phyloP scores from a whole-genome alignment of 2,888 invertebrate genomes.

The Andricus curvator region DNA sequence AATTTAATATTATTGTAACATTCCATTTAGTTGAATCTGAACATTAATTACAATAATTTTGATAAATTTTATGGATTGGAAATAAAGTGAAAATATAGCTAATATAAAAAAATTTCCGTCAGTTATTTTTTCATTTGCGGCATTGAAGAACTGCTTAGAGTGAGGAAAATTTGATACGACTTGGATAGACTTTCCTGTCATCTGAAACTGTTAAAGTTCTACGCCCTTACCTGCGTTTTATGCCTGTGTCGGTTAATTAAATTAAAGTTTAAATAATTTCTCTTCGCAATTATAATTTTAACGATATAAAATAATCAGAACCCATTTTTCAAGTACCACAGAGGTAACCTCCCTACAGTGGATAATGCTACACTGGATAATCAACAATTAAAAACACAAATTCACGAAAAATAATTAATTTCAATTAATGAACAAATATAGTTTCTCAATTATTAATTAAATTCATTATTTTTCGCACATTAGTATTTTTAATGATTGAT shows the following conservation, averaged over 20 bases:
- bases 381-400: no score
- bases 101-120: not conserved
- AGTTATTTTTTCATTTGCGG: slow-evolving; percentile 5
- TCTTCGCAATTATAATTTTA: no score
- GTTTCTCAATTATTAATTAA: no score
- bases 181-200: slow-evolving; percentile 24
- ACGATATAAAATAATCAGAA: no score
- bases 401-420: no score
- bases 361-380: no score
- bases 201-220: slow-evolving; percentile 31
- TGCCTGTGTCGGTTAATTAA: not conserved
- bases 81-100: not conserved
- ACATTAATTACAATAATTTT: not conserved
- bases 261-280: not conserved
- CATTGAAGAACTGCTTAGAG: slow-evolving; percentile 28
- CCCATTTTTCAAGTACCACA: no score
- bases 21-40: not conserved
- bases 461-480: no score
- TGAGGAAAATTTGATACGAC: slow-evolving; percentile 27
- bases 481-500: no score
- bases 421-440: no score
- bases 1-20: no score
- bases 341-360: no score
- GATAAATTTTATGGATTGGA: not conserved
- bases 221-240: not conserved